Evolutionary conservation across 1,140 invertebrate genomes (phyloP).

Genomic region (Drosophila nigrodunni): DNA sequence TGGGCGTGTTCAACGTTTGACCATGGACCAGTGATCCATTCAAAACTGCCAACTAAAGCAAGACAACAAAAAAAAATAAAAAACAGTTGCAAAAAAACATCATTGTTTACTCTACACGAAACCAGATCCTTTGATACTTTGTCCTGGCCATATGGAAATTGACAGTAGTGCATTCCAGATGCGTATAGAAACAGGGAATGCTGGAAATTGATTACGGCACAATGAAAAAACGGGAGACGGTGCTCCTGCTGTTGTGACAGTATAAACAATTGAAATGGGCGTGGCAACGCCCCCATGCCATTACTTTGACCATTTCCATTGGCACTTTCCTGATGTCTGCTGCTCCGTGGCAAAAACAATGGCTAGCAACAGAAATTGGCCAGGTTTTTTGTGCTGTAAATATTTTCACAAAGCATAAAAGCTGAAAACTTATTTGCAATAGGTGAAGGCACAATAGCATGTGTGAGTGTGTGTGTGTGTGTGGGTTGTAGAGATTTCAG

Average conservation of each 20-base stretch:
- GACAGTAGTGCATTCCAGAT: background rate
- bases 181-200: background rate
- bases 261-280: constrained; percentile 48
- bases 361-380: constrained; percentile 37
- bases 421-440: constrained; percentile 46
- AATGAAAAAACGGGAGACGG: constrained; percentile 7
- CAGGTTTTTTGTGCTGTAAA: constrained; percentile 42
- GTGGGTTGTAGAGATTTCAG: constrained; percentile 40
- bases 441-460: constrained; percentile 16
- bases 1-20: constrained; percentile 41
- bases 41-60: constrained; percentile 19
- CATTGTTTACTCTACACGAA: constrained; percentile 1
- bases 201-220: constrained; percentile 16
- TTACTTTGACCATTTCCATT: background rate
- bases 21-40: constrained; percentile 20
- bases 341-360: constrained; percentile 45
- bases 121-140: background rate
- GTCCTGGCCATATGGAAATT: background rate
- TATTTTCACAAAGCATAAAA: constrained; percentile 45
- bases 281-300: constrained; percentile 16
- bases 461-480: background rate
- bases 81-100: constrained; percentile 16
- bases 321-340: constrained; percentile 11
- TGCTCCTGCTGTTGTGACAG: constrained; percentile 40
- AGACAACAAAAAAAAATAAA: constrained; percentile 9